These are phyloP conservation scores for Rhamphomyia laevipes DNA, from an alignment of 2,888 invertebrate genomes.

Conservation along the genomic window DNA sequence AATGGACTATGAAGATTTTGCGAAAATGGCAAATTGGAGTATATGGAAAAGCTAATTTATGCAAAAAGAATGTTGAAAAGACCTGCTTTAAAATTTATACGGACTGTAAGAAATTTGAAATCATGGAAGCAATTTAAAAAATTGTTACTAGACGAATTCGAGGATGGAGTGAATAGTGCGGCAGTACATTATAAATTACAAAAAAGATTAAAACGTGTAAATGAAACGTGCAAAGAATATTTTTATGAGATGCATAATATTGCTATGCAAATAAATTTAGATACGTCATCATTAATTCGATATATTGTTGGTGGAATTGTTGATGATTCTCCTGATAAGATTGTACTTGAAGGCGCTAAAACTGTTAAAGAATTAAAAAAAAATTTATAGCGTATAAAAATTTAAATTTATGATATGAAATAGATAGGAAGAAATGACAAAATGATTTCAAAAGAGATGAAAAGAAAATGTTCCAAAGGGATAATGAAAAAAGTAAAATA, in stretches of 20 bases:
- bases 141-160: background rate
- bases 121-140: background rate
- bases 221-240: constrained; percentile 2
- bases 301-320: constrained; percentile 4
- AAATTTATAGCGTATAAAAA: constrained; percentile 2
- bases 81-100: background rate
- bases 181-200: background rate
- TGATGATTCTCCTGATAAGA: constrained; percentile 1
- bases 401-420: background rate
- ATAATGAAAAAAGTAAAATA: background rate
- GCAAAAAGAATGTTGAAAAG: background rate
- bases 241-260: constrained; percentile 3
- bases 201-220: background rate
- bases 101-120: background rate
- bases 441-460: background rate
- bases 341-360: constrained; percentile 2
- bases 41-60: too few species aligned
- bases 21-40: too few species aligned
- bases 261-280: background rate
- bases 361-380: constrained; percentile 2
- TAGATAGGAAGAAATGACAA: background rate
- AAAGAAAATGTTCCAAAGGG: background rate
- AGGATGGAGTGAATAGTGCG: background rate
- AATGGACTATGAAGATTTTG: too few species aligned
- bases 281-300: background rate